Base-by-base conservation (phyloP, 23 tunicate genomes). In the Pegea sp. region DNA sequence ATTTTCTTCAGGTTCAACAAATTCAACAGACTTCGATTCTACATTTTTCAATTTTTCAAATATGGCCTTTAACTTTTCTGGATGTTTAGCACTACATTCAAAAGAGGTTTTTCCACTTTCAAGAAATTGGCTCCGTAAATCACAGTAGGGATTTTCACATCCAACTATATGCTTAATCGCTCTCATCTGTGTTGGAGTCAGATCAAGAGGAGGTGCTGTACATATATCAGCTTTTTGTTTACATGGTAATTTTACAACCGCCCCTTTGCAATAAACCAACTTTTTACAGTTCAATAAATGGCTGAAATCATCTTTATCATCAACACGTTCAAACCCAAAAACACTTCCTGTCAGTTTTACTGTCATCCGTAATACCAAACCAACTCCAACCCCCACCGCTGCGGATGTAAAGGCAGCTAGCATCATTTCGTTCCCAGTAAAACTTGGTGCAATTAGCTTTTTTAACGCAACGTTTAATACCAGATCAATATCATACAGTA, bases 291-390 rank as follows among this genome's bases (percentile, higher is more conserved):
- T 54, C 65, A 71, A 59, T 2, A 80, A 32, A 34, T 80, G 93
- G 25, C 53, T 28, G 24, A 80, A 66, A 62, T 80, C 93, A 27
- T 71, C 74, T 61, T 71, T 80, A 25, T 80, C 80, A 30, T 80
- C 93, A 5, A 71, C 70, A 3, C 80, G 64, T 2, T 62, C 57
- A 1, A 13, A 18, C 22, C 21, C 49, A 2, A 33, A 50, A 22
- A 69, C 69, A 21, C 63, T 65, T 5, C 70, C 51, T 20, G 34
- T 20, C 2, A 25, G 2, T 3, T 55, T 30, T 2, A 49, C 51
- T 3, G 62, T 21, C 1, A 44, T 11, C 25, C 80, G 31, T n/a
- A 80, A 24, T 2, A 71, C 8, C 23, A 38, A 29, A 5, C 72
- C 79, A 3, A 61, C 20, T 5, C 54, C 24, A 5, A 63, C 74